These are phyloP conservation scores for Maniola hyperantus DNA, from an alignment of 2,888 invertebrate species.

Conservation along the genomic window DNA sequence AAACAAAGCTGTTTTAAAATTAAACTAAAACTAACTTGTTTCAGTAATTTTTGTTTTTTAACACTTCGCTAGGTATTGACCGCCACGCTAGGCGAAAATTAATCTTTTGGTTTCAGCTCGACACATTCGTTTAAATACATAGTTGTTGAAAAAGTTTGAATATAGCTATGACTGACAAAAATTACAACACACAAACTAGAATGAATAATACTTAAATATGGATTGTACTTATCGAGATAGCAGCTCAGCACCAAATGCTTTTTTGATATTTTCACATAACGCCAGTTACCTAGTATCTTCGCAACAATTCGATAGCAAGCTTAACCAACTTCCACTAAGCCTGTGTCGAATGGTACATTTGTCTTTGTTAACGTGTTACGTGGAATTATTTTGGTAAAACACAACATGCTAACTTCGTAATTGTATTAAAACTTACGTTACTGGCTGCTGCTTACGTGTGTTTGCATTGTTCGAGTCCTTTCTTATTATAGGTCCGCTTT, in stretches of 20 bases:
- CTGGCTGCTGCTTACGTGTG: conserved; percentile 33
- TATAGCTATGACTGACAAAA: conserved; percentile 8
- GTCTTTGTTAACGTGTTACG: conserved; percentile 17
- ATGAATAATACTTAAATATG: background rate
- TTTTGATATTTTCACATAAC: conserved; percentile 26
- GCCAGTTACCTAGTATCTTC: conserved; percentile 29
- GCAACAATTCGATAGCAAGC: conserved; percentile 23
- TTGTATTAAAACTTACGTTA: conserved; percentile 23
- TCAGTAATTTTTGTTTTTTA: background rate
- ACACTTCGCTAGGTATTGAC: background rate
- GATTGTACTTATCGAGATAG: conserved; percentile 20
- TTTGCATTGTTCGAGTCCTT: conserved; percentile 35
- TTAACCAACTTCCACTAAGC: conserved; percentile 27
- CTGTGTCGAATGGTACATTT: conserved; percentile 30
- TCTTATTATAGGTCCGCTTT: conserved; percentile 36
- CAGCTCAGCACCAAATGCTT: conserved; percentile 24
- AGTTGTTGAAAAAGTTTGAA: background rate
- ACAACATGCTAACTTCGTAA: conserved; percentile 28
- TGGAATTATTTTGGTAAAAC: conserved; percentile 23
- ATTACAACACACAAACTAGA: conserved; percentile 15
- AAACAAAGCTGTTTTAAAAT: background rate
- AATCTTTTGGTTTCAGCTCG: conserved; percentile 11
- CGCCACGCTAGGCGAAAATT: background rate
- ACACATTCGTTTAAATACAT: background rate
- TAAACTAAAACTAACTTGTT: background rate